Conservation (phyloP, 2,888 invertebrate genomes). For the Mythimna lalbum region DNA sequence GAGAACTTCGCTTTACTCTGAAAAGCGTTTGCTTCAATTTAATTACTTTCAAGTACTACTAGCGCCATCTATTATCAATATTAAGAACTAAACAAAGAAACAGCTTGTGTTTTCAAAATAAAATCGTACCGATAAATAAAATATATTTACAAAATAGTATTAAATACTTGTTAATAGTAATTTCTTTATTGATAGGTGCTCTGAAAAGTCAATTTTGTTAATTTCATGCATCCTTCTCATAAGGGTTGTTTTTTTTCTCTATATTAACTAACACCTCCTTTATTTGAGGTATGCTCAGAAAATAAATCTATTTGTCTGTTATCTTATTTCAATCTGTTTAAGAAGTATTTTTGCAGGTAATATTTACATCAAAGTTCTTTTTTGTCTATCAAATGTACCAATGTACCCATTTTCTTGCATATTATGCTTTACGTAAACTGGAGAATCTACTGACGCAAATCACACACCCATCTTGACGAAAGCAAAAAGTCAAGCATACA, state of each 20-base stretch:
- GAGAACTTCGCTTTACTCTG: not conserved
- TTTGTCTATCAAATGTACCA: no score
- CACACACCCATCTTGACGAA: conserved; percentile 16
- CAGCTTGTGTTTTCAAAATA: not conserved
- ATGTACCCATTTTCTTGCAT: not conserved
- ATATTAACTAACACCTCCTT: no score
- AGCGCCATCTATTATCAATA: conserved; percentile 39
- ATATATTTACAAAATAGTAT: no score
- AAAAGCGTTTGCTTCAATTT: not conserved
- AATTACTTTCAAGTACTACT: conserved; percentile 7
- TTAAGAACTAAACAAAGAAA: not conserved
- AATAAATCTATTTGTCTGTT: no score
- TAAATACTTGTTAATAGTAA: no score
- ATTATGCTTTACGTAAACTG: not conserved
- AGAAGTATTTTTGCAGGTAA: not conserved
- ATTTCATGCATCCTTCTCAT: no score
- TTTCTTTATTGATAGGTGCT: not conserved
- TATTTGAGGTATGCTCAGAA: no score
- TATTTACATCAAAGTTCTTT: not conserved
- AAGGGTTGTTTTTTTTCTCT: no score
- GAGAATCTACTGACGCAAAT: not conserved
- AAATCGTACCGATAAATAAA: not conserved
- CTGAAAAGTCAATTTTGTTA: no score
- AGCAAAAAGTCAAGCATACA: not conserved
- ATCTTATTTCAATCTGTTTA: not conserved